Percentiles rank a stretch among this genome's conserved stretches.
Conservation (phyloP, 2,888 invertebrate genomes). For the Tipula lateralis region DNA sequence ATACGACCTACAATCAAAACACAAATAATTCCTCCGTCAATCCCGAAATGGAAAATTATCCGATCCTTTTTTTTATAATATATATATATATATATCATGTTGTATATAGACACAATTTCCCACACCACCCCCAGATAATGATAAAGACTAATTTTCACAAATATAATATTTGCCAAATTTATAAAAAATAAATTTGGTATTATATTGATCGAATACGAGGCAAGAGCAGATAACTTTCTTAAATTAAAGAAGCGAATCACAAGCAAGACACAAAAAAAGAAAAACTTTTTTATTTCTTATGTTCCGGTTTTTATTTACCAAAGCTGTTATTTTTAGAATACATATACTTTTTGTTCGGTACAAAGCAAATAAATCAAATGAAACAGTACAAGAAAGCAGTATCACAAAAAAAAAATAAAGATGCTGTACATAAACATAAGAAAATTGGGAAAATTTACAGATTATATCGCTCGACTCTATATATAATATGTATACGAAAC, state of each 20-base stretch:
- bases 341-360: background rate
- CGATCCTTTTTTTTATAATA: background rate
- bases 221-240: background rate
- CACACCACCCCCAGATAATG: background rate
- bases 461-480: background rate
- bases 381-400: background rate
- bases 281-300: background rate
- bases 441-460: slow-evolving; percentile 19
- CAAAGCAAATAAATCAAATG: slow-evolving; percentile 19
- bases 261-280: background rate
- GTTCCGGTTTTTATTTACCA: slow-evolving; percentile 11
- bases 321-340: slow-evolving; percentile 15
- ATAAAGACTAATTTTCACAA: background rate
- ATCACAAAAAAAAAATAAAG: background rate
- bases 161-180: background rate
- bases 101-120: background rate
- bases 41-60: background rate
- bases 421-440: background rate
- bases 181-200: background rate
- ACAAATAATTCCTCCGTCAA: background rate
- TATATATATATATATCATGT: too few species aligned
- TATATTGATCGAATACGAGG: background rate
- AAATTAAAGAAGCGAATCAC: background rate
- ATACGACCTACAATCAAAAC: background rate
- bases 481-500: background rate